Base-by-base conservation (phyloP, 2,113 vertebrate genomes). In the Petroica traversi region DNA sequence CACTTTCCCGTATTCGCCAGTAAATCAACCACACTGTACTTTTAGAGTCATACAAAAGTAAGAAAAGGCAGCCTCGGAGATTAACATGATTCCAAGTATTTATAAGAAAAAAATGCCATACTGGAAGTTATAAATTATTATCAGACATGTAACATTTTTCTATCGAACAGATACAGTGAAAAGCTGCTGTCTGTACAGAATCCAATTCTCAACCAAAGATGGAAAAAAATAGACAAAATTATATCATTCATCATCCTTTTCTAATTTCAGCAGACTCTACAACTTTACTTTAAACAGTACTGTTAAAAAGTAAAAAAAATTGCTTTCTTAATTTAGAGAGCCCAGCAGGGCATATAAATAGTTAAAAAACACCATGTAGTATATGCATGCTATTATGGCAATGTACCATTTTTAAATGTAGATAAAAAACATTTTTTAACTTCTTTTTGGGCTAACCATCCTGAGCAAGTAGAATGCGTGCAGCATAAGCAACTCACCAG, bases 1-100 rank as follows among this genome's bases (percentile, higher is more conserved):
- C 96, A 97, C 94, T 94, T 98, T 97, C 97, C 97, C 95, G 43
- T 98, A 97, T 97, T 95, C 9, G 36, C 97, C 91, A 98, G 97
- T 98, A 98, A 98, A 98, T 98, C 98, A 98, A 96, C 93, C 87
- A 75, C 91, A 94, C 89, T 95, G 85, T 94, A 98, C 97, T 98
- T 98, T 95, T 88, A 97, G 95, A 97, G 97, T 96, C 97, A 94
- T 63, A 86, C 97, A 97, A 96, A 95, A 97, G 91, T 92, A 90
- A 89, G 90, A 92, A 96, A 95, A 96, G 85, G 85, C 88, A 97
- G 95, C 84, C 92, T 93, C 69, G 29, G 92, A 98, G 97, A 98
- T 98, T 97, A 98, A 96, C 96, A 97, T 43, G 88, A 97, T 95
- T 97, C 97, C 95, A 98, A 97, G 92, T 97, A 97, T 98, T 97